Conservation (phyloP, 2,888 invertebrate species). For the Nomada fabriciana region DNA sequence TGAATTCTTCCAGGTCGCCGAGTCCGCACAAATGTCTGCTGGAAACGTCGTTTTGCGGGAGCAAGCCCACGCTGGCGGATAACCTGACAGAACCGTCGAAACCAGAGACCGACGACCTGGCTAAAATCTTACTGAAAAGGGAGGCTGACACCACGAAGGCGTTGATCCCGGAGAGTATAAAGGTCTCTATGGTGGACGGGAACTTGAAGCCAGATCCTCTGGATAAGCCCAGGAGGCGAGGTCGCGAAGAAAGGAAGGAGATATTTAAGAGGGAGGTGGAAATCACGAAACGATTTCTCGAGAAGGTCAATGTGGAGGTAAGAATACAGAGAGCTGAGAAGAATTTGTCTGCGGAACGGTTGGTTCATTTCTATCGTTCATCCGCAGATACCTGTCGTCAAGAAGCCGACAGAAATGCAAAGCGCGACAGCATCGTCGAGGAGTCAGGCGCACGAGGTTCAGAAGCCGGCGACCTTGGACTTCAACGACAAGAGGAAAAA, state of each 20-base stretch:
- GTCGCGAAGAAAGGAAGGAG: constrained; percentile 82
- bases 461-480: constrained; percentile 88
- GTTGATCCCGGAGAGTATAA: constrained; percentile 88
- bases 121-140: constrained; percentile 86
- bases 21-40: constrained; percentile 96
- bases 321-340: background rate
- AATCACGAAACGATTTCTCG: constrained; percentile 82
- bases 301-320: constrained; percentile 83
- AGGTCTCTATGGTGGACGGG: constrained; percentile 84
- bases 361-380: background rate
- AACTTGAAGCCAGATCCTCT: constrained; percentile 90
- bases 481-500: constrained; percentile 83
- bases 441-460: constrained; percentile 83
- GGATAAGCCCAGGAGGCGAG: constrained; percentile 86
- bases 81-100: constrained; percentile 83
- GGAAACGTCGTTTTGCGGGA: constrained; percentile 96
- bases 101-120: constrained; percentile 86
- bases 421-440: constrained; percentile 83
- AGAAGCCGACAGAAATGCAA: constrained; percentile 59
- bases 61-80: constrained; percentile 87
- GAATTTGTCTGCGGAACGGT: background rate
- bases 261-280: constrained; percentile 83
- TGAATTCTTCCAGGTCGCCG: constrained; percentile 87
- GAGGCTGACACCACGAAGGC: constrained; percentile 89
- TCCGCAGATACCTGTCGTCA: constrained; percentile 78